Base-by-base conservation (phyloP, 2,113 vertebrate genomes). In the Ovis canadensis region DNA sequence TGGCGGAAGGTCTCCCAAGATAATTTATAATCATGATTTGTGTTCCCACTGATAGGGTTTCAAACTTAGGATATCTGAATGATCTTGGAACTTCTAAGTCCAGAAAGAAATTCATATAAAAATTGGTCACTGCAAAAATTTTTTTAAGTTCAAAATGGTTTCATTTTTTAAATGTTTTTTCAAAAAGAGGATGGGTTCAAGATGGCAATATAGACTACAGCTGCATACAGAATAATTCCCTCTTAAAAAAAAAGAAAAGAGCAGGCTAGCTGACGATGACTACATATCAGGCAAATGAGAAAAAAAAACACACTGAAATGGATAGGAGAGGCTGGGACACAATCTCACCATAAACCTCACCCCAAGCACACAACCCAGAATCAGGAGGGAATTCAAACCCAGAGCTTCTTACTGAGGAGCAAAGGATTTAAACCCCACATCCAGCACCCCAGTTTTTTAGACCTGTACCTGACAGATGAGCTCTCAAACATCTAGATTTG, bases 41-140 rank as follows among this genome's bases (percentile, higher is more conserved):
- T 86, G 43, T 29, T 81, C 14, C n/a, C 9, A 52, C 36, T 62
- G 36, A 88, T 55, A 59, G 23, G 19, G 3, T 62, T 97, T 94
- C 48, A 82, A 71, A 67, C 83, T 52, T 91, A 33, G 27, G 54
- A 57, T 55, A 83, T 45, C 50, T 88, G 9, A 91, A 91, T 94
- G 36, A 93, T 59, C 50, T 43, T 71, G 55, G 14, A 57, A 95
- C 23, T 80, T 95, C 8, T 14, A 93, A 91, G 27, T 29, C 50
- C 77, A 74, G 67, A 94, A 93, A 95, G 21, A 93, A 96, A 54
- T 71, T 84, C 31, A 67, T 48, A 84, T 59, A 64, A 84, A 93
- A 85, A 85, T 74, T 92, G 31, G 29, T 94, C 52, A 74, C 16
- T 90, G 23, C 4, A 85, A 85, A 17, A 45, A 8, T 89, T 95